Evolutionary conservation across 2,888 invertebrate genomes (phyloP), one percentile per base, ranked within the genome.

Genomic region (Hecatera dysodea): DNA sequence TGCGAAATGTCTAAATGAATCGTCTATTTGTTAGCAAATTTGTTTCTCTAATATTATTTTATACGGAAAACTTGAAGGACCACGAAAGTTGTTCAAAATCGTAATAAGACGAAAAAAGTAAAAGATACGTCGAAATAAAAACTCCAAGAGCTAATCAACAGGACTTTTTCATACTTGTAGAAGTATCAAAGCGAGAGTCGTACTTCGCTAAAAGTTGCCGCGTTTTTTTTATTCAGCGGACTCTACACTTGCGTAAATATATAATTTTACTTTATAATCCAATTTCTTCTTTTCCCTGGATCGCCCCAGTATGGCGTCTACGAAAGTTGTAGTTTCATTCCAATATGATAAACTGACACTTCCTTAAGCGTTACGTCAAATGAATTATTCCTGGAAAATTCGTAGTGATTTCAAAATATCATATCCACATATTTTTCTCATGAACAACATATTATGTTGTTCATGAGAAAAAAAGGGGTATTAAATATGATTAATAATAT

Each of bases 131-230:
- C 85, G 86, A 88, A 90, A 90, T 91, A 90, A 90, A 91, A 92
- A 92, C 88, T 90, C 90, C 87, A 87, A 88, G 88, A 90, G 91
- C 90, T 94, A 93, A 94, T 94, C 93, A 94, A 91, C 91, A 90
- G 89, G 91, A 92, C 89, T 92, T 92, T 85, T 92, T 91, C 90
- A 90, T 91, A 92, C 91, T 92, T 89, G 88, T 81, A 88, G 88
- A 90, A 92, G 91, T 92, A 91, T 93, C 92, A 93, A 92, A 91
- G 92, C 88, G 89, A 90, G 90, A 89, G 85, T 89, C 87, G 87
- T 87, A 88, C 90, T 91, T 87, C 81, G 85, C 89, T 88, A 81
- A 90, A 93, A 93, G 90, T 93, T 91, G 87, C 88, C 84, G 83
- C 82, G 77, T 82, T 88, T 88, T 72, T 91, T 91, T 88, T 91